Evolutionary conservation across 1,140 invertebrate genomes (phyloP).

Genomic region (Eubasilissa regina): DNA sequence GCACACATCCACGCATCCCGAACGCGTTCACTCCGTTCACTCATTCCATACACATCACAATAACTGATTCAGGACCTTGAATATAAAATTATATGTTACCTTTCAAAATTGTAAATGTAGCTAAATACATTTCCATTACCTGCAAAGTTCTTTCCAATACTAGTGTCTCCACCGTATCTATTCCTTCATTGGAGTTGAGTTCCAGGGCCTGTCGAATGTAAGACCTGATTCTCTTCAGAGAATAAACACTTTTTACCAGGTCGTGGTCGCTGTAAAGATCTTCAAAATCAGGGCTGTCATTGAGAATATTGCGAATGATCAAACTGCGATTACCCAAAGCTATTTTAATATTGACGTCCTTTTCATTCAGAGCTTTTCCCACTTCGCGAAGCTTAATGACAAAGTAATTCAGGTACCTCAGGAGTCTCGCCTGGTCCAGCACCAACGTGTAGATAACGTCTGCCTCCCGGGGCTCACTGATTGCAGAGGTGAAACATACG

Average conservation of each 20-base stretch:
- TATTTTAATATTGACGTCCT: neutral
- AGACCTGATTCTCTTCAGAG: neutral
- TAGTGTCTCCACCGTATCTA: neutral
- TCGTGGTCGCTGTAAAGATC: neutral
- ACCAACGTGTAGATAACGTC: neutral
- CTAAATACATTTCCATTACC: neutral
- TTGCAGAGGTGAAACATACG: neutral
- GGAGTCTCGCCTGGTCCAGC: neutral
- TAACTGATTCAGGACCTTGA: no score
- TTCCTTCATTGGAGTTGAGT: neutral
- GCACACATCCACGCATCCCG: no score
- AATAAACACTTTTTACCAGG: conserved; percentile 1
- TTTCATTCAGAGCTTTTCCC: neutral
- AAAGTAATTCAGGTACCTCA: neutral
- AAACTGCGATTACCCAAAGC: neutral
- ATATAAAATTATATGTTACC: no score
- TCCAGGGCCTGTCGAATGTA: neutral
- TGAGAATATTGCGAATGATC: neutral
- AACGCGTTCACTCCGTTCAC: no score
- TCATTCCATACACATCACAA: no score
- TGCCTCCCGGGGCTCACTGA: neutral
- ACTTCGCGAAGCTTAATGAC: neutral
- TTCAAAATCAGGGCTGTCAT: neutral
- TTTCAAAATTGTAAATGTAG: no score
- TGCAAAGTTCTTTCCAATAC: conserved; percentile 10